A percentile compares a stretch with the other conserved stretches of the same genome.
These are phyloP conservation scores for Osedax frankpressi DNA, from an alignment of 2,888 invertebrate genomes.

Conservation along the genomic window DNA sequence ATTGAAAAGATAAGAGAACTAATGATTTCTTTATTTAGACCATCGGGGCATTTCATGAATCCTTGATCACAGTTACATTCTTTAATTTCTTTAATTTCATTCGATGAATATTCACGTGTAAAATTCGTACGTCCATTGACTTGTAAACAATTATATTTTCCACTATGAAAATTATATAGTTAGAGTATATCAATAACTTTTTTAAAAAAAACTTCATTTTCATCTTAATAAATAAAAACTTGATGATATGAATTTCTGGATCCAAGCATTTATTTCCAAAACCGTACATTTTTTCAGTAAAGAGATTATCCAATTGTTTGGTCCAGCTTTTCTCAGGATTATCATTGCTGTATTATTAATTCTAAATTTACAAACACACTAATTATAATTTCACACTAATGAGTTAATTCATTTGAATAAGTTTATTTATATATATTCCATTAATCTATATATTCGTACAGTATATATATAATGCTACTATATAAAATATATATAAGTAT, in stretches of 20 bases:
- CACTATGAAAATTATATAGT: background rate
- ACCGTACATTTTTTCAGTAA: conserved; percentile 41
- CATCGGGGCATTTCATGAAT: background rate
- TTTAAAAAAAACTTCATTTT: background rate
- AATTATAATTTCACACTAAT: too few species aligned
- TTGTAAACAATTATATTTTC: background rate
- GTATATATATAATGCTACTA: too few species aligned
- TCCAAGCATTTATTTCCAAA: conserved; percentile 48
- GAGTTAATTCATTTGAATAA: too few species aligned
- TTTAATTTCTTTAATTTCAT: background rate
- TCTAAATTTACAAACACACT: too few species aligned
- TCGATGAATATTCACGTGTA: background rate
- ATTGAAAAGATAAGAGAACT: too few species aligned
- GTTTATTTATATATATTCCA: too few species aligned
- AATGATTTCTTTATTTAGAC: too few species aligned
- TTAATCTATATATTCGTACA: too few species aligned
- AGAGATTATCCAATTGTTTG: conserved; percentile 37
- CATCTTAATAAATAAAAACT: conserved; percentile 24
- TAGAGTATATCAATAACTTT: background rate
- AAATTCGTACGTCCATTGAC: background rate
- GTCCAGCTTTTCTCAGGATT: conserved; percentile 32
- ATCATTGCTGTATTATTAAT: conserved; percentile 46
- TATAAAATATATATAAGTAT: too few species aligned
- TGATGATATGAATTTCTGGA: conserved; percentile 31
- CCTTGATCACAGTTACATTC: background rate